A percentile compares a stretch with the other conserved stretches of the same genome.
Conservation (phyloP, 2,113 vertebrate genomes). For the Leucopsar rothschildi region DNA sequence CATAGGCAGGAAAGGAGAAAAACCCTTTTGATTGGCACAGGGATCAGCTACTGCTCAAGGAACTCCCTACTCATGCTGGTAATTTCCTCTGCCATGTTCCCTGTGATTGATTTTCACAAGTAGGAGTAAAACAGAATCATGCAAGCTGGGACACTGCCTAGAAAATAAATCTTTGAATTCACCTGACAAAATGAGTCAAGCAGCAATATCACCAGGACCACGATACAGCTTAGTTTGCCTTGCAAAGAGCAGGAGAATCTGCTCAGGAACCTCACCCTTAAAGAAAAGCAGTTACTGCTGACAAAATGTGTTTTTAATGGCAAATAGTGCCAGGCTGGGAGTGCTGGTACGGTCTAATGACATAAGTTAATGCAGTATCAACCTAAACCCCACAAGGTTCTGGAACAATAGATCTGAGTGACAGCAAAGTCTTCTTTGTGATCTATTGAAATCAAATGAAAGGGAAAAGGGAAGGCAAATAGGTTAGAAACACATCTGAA, state of each 20-base stretch:
- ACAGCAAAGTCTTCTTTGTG: not conserved
- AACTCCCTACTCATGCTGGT: not conserved
- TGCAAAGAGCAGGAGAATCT: not conserved
- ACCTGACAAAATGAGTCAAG: not conserved
- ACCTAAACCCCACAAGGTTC: not conserved
- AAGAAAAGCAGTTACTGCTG: not conserved
- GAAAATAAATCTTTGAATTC: not conserved
- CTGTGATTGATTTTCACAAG: conserved; percentile 12
- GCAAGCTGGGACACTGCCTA: not conserved
- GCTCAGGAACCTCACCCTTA: not conserved
- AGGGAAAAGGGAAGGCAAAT: not conserved
- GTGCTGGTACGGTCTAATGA: not conserved
- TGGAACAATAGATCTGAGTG: not conserved
- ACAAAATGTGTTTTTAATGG: not conserved
- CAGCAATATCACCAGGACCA: not conserved
- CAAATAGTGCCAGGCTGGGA: not conserved
- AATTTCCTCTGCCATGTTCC: not conserved
- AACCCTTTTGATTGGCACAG: not conserved
- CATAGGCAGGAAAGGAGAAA: not conserved
- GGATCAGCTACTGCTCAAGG: not conserved
- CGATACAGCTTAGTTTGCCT: fast-evolving
- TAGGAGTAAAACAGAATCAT: not conserved
- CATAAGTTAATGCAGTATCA: not conserved
- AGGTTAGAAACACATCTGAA: not conserved
- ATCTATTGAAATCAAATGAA: not conserved